Evolutionary conservation across 2,888 invertebrate species (phyloP), one percentile per base, ranked within the genome.

Genomic region (Callyntrura sp.): DNA sequence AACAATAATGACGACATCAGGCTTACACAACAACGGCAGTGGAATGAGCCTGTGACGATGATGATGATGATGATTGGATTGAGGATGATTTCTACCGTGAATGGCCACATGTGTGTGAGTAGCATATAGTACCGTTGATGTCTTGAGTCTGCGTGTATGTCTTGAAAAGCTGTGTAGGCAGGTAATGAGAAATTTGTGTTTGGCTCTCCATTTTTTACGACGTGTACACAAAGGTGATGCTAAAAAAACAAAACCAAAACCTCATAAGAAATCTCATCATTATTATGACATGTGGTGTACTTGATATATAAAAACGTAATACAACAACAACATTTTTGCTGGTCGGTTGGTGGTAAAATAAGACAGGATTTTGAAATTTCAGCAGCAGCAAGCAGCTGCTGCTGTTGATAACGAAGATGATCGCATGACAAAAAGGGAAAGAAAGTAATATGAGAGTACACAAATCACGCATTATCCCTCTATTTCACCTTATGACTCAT

Each of bases 201-300:
- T 79, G 48, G 35, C 79, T 57, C 62, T 28, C 45, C 62, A 20
- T 82, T 65, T 82, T 65, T 82, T 65, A 23, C 48, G 65, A 43
- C 48, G 43, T 82, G 14, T 12, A 43, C 57, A 28, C 20, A 65
- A 65, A 65, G 65, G 65, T 65, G 65, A 81, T 81, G n/a, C n/a
- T n/a, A n/a, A 81, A 82, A 82, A 82, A 82, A 82, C 25, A 65
- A 82, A 82, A 82, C 82, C 82, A 82, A 82, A 81, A 82, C 20
- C 82, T 65, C 82, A 65, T 82, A 43, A 81, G 25, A 51, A 73
- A 28, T 68, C 65, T 85, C 73, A 83, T 83, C 68, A 65, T 83
- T 55, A 84, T 57, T 20, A 48, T 60, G 60, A 81, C 45, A 25
- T 23, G 84, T 70, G 57, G 43, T 70, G 55, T 48, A n/a, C 6